Conservation (phyloP, 1,140 invertebrate genomes). For the Leptinotarsa lineolata region DNA sequence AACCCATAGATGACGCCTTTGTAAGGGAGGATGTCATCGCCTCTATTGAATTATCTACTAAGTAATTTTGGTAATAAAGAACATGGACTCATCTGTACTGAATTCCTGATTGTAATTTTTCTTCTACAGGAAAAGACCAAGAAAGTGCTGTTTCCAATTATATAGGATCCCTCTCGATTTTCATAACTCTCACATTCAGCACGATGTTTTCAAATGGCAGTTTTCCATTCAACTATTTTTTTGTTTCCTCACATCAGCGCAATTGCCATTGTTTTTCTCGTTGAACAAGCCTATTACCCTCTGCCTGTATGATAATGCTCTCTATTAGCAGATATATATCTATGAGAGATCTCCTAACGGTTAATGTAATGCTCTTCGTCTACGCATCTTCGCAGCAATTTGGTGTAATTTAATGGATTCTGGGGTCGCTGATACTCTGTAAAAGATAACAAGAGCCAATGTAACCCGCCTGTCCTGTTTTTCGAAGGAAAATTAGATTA, state of each 20-base stretch:
- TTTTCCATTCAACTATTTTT: no score
- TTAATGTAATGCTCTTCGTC: slow-evolving; percentile 12
- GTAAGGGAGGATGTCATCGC: no score
- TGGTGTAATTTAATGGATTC: slow-evolving; percentile 14
- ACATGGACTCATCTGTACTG: no score
- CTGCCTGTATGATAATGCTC: not conserved
- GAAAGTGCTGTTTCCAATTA: no score
- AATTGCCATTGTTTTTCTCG: not conserved
- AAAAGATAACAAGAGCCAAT: slow-evolving; percentile 8
- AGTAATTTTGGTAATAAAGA: no score
- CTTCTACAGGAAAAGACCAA: no score
- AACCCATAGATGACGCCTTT: no score
- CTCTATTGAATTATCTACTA: no score
- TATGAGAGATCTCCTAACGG: slow-evolving; percentile 20
- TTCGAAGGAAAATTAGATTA: not conserved
- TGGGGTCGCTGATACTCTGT: slow-evolving; percentile 4
- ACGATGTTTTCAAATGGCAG: no score
- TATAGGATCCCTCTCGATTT: no score
- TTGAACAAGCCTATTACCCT: not conserved
- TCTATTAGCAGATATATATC: slow-evolving; percentile 17
- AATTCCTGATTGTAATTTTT: no score
- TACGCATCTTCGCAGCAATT: slow-evolving; percentile 7
- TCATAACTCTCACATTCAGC: no score
- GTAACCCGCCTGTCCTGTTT: slow-evolving; percentile 5
- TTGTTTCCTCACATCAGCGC: not conserved